Evolutionary conservation across 2,113 vertebrate genomes (phyloP), one percentile per base, ranked within the genome.

Genomic region (Mastomys coucha): DNA sequence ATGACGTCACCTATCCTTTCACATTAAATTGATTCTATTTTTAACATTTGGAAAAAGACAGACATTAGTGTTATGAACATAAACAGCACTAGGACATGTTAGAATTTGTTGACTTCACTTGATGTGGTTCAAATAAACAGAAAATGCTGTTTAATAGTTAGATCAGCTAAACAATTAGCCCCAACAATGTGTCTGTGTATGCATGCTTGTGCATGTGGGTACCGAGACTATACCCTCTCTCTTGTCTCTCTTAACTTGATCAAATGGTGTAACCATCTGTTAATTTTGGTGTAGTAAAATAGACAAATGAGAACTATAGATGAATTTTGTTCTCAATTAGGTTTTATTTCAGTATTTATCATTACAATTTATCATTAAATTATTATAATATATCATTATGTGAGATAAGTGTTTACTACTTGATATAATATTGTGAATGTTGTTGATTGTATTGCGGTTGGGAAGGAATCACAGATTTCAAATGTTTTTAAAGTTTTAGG

Each of bases 301-400:
- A 11, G 10, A 39, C 58, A 56, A 91, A 77, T 39, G 8, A 82
- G 33, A 91, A 45, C 4, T 20, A 4, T 76, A 67, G 19, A 14
- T 92, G 51, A 69, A 58, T 94, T 94, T 93, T 88, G 33, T 95
- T 95, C 56, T 95, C 36, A 88, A 26, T 39, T 42, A 82, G 53
- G 4, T 7, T 77, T 95, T 11, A 70, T 17, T 86, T 42, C 5
- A 58, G 88, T 10, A 22, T 85, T 90, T 87, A 17, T 90, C 51
- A 90, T 95, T 96, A 82, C 84, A 92, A 72, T 60, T 60, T 60
- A 60, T 60, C 58, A 60, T 20, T 63, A 63, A 65, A 65, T 65
- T 26, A 65, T 26, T 24, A 65, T 26, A 28, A 65, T 8, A 24
- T 63, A 8, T 63, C 20, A 63, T 95, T 42, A 89, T 36, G 39